Evolutionary conservation across 1,140 invertebrate species (phyloP), one percentile per base, ranked within the genome.

Genomic region (Bombyx mandarina): DNA sequence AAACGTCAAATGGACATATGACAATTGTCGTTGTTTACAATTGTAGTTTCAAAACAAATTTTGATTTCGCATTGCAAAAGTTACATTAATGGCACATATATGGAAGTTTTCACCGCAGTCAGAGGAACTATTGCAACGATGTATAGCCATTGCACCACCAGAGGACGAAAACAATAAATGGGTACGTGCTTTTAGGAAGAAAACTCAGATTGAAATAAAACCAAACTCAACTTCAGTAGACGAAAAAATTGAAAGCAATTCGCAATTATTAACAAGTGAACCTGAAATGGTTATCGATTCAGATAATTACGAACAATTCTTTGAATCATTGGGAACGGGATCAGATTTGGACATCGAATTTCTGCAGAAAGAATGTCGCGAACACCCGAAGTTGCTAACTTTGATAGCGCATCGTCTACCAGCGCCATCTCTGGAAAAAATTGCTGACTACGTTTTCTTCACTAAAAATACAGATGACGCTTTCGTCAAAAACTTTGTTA

Each of bases 91-190:
- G 68, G 51, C 60, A 7, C 35, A 57, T 47, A 56, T 62, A 1
- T 73, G 62, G 61, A 64, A 58, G 53, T 69, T 73, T 60, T 66
- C 61, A 42, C 45, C 62, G 49, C 60, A 57, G 51, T 67, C 61
- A 12, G 10, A 63, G 10, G 12, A 43, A n/a, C 8, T 58, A 47
- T 43, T 71, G 35, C 35, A 65, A 50, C 44, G 18, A 8, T 70
- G 62, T 52, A 57, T 70, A 9, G 46, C 60, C 9, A 54, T 56
- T 2, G 58, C 64, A 4, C 18, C 51, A 8, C 56, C 45, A 2
- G 52, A 54, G 47, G 57, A 65, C 8, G 51, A 53, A 8, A 48
- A 26, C 4, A 68, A 68, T 18, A 68, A 68, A 58, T 68, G 66
- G 66, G 45, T 59, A 7, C 43, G 44, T 43, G 54, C 35, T 47